Evolutionary conservation across 1,140 invertebrate genomes (phyloP).

Genomic region (Dendrolimus kikuchii): DNA sequence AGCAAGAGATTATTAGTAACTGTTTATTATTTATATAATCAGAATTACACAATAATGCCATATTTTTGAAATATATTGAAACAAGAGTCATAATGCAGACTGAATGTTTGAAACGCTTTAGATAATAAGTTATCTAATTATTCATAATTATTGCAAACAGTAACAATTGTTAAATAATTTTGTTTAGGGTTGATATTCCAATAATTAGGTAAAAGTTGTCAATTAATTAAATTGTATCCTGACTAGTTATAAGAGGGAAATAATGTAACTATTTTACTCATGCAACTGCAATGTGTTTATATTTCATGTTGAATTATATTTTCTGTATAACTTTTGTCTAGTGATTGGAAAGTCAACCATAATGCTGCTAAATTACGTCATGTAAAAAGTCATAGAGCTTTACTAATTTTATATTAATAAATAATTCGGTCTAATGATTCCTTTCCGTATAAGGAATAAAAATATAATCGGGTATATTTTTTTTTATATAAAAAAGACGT

Average conservation of each 20-base stretch:
- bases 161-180: constrained; percentile 19
- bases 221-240: no score
- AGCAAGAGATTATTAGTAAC: constrained; percentile 63
- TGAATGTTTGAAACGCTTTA: constrained; percentile 45
- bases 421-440: constrained; percentile 34
- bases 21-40: constrained; percentile 18
- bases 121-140: constrained; percentile 33
- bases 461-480: constrained; percentile 15
- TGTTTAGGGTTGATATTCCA: constrained; percentile 1
- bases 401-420: constrained; percentile 56
- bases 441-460: constrained; percentile 40
- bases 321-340: background rate
- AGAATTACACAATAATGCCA: constrained; percentile 40
- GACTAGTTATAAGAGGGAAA: no score
- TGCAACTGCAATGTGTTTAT: no score
- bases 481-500: constrained; percentile 14
- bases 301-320: background rate
- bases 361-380: constrained; percentile 33
- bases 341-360: constrained; percentile 7
- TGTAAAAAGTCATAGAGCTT: constrained; percentile 68
- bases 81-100: constrained; percentile 47
- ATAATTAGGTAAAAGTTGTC: no score
- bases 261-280: no score
- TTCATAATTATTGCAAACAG: constrained; percentile 11
- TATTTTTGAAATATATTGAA: constrained; percentile 45